A percentile compares a stretch with the other conserved stretches of the same genome.
These are phyloP conservation scores for Gymnosoma rotundatum DNA, from an alignment of 2,888 invertebrate genomes.

Conservation along the genomic window DNA sequence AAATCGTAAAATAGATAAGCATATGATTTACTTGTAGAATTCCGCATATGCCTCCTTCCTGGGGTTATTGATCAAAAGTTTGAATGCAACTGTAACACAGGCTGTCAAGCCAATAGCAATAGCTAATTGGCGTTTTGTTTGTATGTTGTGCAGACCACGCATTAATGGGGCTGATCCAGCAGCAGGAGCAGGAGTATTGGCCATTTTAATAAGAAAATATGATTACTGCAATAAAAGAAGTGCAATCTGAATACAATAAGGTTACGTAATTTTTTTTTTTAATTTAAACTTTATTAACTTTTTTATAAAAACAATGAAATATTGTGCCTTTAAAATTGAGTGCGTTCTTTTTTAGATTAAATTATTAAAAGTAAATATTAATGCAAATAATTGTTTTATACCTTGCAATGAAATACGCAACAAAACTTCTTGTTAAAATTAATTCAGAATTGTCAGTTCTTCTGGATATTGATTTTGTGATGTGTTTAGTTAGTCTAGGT, in stretches of 20 bases:
- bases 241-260: slow-evolving; percentile 40
- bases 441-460: slow-evolving; percentile 23
- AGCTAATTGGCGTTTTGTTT: slow-evolving; percentile 85
- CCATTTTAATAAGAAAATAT: slow-evolving; percentile 73
- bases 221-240: slow-evolving; percentile 47
- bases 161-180: slow-evolving; percentile 85
- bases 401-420: slow-evolving; percentile 34
- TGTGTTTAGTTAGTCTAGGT: slow-evolving; percentile 11
- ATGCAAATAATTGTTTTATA: background rate
- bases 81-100: slow-evolving; percentile 82
- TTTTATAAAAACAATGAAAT: no score
- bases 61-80: slow-evolving; percentile 83
- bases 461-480: background rate
- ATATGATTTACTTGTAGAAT: slow-evolving; percentile 87
- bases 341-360: no score
- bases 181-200: slow-evolving; percentile 78
- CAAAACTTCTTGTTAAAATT: slow-evolving; percentile 9
- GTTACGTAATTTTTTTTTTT: slow-evolving; percentile 69
- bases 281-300: no score
- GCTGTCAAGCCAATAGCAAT: slow-evolving; percentile 82
- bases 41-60: slow-evolving; percentile 86
- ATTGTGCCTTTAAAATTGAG: no score
- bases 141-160: slow-evolving; percentile 86
- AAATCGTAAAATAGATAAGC: background rate
- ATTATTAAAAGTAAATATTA: no score